A percentile compares a stretch with the other conserved stretches of the same genome.
Conservation (phyloP, 2,797 vertebrate genomes). For the Hemitrygon akajei region DNA sequence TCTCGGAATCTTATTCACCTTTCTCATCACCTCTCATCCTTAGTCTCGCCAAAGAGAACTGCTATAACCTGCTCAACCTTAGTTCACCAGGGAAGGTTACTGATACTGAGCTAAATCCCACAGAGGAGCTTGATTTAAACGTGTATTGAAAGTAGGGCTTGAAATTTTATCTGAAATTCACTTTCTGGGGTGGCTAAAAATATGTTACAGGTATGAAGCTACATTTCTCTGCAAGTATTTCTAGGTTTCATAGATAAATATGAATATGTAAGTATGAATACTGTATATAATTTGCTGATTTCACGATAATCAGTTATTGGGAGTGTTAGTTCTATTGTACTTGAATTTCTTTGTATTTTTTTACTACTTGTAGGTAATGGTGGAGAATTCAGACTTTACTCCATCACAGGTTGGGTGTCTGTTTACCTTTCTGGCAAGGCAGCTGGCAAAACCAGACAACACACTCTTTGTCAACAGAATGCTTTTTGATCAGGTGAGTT, state of each 20-base stretch:
- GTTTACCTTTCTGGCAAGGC: slow-evolving; percentile 90
- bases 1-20: no score
- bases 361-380: slow-evolving; percentile 76
- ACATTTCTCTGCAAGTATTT: background rate
- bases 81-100: background rate
- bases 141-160: background rate
- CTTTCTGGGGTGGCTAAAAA: background rate
- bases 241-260: background rate
- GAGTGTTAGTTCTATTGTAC: background rate
- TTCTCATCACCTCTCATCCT: no score
- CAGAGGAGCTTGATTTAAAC: background rate
- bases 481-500: slow-evolving; percentile 86
- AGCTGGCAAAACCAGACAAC: slow-evolving; percentile 91
- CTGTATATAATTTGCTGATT: background rate
- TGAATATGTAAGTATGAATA: background rate
- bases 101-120: background rate
- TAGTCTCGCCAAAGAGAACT: no score
- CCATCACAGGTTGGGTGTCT: slow-evolving; percentile 93
- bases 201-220: background rate
- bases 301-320: background rate
- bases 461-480: slow-evolving; percentile 95
- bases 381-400: slow-evolving; percentile 92
- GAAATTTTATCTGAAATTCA: background rate
- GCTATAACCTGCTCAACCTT: no score
- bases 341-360: background rate